Percentiles rank a stretch among this genome's conserved stretches.
These are phyloP conservation scores for Cirrhinus molitorella DNA, from an alignment of 2,797 vertebrate species.

Conservation along the genomic window DNA sequence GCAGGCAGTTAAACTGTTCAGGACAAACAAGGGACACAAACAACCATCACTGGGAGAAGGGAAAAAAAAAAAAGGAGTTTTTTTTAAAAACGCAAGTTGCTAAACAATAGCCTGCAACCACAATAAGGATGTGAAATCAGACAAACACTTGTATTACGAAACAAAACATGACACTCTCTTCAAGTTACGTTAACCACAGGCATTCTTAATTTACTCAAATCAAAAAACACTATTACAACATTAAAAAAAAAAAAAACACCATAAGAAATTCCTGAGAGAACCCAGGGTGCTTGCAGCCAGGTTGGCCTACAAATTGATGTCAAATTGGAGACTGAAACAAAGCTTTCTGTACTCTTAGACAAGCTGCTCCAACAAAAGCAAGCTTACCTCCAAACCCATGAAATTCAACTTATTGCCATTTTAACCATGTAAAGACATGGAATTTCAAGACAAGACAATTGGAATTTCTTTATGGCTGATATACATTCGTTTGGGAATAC, in stretches of 20 bases:
- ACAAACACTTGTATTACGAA: background rate
- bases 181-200: background rate
- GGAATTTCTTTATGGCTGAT: background rate
- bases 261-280: background rate
- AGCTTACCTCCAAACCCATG: background rate
- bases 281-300: constrained; percentile 8
- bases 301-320: background rate
- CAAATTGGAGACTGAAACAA: background rate
- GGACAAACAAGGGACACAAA: no score
- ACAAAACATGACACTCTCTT: background rate
- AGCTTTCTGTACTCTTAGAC: background rate
- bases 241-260: background rate
- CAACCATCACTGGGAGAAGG: no score
- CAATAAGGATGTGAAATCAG: background rate
- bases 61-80: no score
- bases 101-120: background rate
- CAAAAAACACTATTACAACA: background rate
- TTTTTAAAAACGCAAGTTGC: background rate
- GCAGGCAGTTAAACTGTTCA: no score
- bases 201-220: background rate
- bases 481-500: background rate
- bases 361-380: constrained; percentile 3
- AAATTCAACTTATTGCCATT: background rate
- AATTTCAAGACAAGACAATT: no score
- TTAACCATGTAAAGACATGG: background rate